Evolutionary conservation across 2,888 invertebrate genomes (phyloP).

Genomic region (Idaea straminata): DNA sequence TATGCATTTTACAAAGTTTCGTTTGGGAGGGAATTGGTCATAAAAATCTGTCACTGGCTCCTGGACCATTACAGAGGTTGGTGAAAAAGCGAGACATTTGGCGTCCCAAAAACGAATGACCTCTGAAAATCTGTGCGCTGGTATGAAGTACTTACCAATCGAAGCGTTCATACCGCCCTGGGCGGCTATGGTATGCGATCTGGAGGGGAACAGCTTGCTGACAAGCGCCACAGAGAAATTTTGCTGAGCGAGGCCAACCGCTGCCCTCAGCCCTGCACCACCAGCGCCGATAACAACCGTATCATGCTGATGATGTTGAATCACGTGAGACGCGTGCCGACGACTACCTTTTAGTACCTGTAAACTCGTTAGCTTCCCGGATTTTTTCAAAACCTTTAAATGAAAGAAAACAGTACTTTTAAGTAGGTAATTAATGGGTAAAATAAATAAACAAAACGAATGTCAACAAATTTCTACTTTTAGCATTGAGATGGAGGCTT

Average conservation of each 20-base stretch:
- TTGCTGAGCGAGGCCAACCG: slow-evolving; percentile 94
- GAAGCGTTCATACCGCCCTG: slow-evolving; percentile 99
- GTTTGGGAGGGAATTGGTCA: no score
- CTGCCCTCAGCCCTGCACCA: slow-evolving; percentile 96
- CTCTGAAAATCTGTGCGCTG: no score
- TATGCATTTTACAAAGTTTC: no score
- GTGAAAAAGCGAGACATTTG: no score
- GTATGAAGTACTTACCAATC: slow-evolving; percentile 78
- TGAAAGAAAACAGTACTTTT: no score
- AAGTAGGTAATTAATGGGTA: no score
- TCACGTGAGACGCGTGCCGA: slow-evolving; percentile 82
- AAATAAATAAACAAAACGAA: no score
- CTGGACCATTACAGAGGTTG: no score
- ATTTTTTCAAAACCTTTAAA: not conserved
- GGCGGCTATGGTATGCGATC: slow-evolving; percentile 98
- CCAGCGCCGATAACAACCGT: slow-evolving; percentile 97
- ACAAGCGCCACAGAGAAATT: slow-evolving; percentile 97
- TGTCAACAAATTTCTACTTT: no score
- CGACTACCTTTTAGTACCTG: not conserved
- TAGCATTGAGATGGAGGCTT: no score
- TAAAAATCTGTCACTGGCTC: no score
- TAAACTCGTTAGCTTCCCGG: not conserved
- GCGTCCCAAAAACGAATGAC: no score
- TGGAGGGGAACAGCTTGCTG: slow-evolving; percentile 97
- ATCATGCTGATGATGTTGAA: slow-evolving; percentile 96